Conservation (phyloP, 2,888 invertebrate species). For the Mythimna pallens region DNA sequence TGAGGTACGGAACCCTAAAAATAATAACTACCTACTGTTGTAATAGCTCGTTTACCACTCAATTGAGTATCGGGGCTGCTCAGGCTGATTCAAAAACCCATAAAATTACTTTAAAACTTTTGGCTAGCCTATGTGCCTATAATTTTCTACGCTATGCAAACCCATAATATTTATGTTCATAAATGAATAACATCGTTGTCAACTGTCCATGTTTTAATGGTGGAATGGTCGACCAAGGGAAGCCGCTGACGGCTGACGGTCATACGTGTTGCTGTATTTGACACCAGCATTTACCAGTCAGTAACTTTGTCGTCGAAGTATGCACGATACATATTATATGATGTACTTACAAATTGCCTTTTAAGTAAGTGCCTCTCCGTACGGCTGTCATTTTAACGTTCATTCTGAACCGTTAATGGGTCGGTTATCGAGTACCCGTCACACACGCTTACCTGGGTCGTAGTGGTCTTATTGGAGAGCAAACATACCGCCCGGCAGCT, state of each 20-base stretch:
- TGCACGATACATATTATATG: neutral
- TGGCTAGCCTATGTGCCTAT: neutral
- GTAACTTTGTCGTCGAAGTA: neutral
- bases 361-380: slow-evolving; percentile 17
- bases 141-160: neutral
- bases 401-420: slow-evolving; percentile 35
- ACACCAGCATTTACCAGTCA: slow-evolving; percentile 7
- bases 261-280: slow-evolving; percentile 1
- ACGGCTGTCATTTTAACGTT: slow-evolving; percentile 16
- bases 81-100: neutral
- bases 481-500: slow-evolving; percentile 39
- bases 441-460: slow-evolving; percentile 37
- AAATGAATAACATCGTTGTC: slow-evolving; percentile 25
- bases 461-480: slow-evolving; percentile 21
- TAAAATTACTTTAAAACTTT: neutral
- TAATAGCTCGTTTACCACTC: neutral
- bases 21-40: neutral
- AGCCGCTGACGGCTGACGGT: slow-evolving; percentile 7
- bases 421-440: slow-evolving; percentile 43
- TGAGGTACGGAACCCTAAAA: no score
- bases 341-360: slow-evolving; percentile 18
- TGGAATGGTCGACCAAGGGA: slow-evolving; percentile 20
- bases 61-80: neutral
- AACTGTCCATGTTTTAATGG: slow-evolving; percentile 23
- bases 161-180: slow-evolving; percentile 7